Base-by-base conservation (phyloP, 2,797 vertebrate species). In the Molossus molossus region DNA sequence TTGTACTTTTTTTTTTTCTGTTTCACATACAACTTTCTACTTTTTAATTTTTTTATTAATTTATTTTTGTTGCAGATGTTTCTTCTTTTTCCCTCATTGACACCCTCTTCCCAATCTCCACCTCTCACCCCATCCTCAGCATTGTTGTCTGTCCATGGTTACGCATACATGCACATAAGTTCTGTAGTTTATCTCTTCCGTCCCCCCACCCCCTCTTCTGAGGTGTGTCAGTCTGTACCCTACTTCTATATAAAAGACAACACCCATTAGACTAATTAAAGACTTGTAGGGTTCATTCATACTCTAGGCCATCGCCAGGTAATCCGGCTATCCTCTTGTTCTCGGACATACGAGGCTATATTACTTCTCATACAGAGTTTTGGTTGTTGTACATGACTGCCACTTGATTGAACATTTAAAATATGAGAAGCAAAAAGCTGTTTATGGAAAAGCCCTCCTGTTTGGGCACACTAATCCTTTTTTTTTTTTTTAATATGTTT, bases 371-470 rank as follows among this genome's bases (percentile, higher is more conserved):
- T 79, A 13, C 25, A 58, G 69, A 79, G 12, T 60, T 79, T 84
- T 79, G 21, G 9, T 57, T 87, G 37, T 84, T 37, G 3, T 82
- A 95, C 79, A 58, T 84, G 53, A 27, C 18, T 60, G 29, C 67
- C 29, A 93, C 62, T 92, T 95, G 45, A 58, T 37, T 91, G 27
- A 45, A 81, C 72, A 91, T 67, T 92, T 96, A 91, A 64, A 94
- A 76, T 94, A 55, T 67, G 55, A 23, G 82, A 88, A 86, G 48
- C 77, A 86, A 23, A 94, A 85, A 40, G 53, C 70, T 86, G 2
- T 93, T 80, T 65, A 15, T 80, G 25, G 69, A 37, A 83, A 90
- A 69, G 33, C 11, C 9, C 1, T 82, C 67, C 58, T 12, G 4
- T 53, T 27, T 69, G 21, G 21, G 40, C 58, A 62, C 50, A 45